Percentiles rank a stretch among this genome's conserved stretches.
phyloP scores from a whole-genome alignment of 1,140 invertebrate genomes.

The Papilio helenus region DNA sequence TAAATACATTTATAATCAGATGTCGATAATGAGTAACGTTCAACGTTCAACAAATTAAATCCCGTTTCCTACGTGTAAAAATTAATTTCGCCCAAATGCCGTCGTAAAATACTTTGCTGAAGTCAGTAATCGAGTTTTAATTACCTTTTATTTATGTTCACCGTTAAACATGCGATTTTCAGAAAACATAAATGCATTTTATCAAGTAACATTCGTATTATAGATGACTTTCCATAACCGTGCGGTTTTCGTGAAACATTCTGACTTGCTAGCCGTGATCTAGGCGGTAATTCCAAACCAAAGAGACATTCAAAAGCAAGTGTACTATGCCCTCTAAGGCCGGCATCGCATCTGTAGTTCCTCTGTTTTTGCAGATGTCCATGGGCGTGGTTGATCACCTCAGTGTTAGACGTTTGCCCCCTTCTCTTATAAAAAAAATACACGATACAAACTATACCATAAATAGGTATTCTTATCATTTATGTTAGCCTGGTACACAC shows the following conservation, averaged over 20 bases:
- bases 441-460: not conserved
- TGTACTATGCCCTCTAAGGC: no score
- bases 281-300: no score
- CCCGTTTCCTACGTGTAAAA: constrained; percentile 9
- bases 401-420: no score
- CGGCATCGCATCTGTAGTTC: no score
- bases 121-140: constrained; percentile 16
- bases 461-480: not conserved
- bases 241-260: no score
- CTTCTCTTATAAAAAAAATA: not conserved
- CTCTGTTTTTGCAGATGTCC: no score
- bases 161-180: constrained; percentile 14
- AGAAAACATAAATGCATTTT: not conserved
- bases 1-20: not conserved
- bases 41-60: constrained; percentile 18
- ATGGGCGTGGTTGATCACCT: no score
- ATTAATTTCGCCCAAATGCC: not conserved
- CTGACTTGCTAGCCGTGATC: no score
- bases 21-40: constrained; percentile 21
- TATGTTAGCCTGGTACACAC: not conserved
- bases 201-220: no score
- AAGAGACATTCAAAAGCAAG: no score
- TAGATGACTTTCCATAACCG: no score
- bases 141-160: constrained; percentile 27
- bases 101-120: constrained; percentile 4